phyloP scores from a whole-genome alignment of 2,113 vertebrate species.

The Seriola dumerili region DNA sequence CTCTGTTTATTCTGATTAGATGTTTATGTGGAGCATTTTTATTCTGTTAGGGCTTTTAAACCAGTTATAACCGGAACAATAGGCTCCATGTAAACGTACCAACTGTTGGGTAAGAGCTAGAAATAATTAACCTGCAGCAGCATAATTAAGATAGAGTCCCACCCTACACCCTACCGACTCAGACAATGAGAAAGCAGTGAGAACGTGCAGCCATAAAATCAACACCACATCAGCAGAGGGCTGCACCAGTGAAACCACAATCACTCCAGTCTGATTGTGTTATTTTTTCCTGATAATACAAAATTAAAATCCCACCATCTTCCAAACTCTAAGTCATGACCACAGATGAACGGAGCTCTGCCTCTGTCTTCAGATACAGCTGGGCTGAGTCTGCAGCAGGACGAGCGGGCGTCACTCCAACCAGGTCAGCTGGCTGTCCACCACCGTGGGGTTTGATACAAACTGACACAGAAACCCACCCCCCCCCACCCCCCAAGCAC shows the following conservation, averaged over 20 bases:
- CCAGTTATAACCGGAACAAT: no score
- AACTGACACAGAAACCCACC: conserved; percentile 46
- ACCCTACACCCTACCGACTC: conserved; percentile 42
- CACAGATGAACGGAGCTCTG: background rate
- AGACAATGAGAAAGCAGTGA: conserved; percentile 23
- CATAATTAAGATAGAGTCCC: conserved; percentile 12
- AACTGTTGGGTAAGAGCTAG: background rate
- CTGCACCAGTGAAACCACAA: background rate
- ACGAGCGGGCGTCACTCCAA: conserved; percentile 37
- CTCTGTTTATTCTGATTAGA: no score
- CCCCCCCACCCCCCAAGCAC: conserved; percentile 41
- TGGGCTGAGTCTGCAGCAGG: conserved; percentile 24
- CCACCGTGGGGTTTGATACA: conserved; percentile 37
- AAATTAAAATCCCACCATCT: background rate
- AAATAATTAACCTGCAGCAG: conserved; percentile 47
- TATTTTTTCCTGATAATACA: background rate
- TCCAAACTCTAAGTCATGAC: background rate
- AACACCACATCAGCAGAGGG: conserved; percentile 17
- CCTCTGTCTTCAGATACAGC: conserved; percentile 1
- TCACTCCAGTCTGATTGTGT: background rate
- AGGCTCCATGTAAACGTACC: no score
- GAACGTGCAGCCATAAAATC: conserved; percentile 42
- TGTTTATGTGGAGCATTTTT: no score
- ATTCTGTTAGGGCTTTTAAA: no score
- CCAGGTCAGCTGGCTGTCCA: conserved; percentile 60